A percentile compares a stretch with the other conserved stretches of the same genome.
phyloP scores from a whole-genome alignment of 2,888 invertebrate species.

The Xanthorhoe designata region DNA sequence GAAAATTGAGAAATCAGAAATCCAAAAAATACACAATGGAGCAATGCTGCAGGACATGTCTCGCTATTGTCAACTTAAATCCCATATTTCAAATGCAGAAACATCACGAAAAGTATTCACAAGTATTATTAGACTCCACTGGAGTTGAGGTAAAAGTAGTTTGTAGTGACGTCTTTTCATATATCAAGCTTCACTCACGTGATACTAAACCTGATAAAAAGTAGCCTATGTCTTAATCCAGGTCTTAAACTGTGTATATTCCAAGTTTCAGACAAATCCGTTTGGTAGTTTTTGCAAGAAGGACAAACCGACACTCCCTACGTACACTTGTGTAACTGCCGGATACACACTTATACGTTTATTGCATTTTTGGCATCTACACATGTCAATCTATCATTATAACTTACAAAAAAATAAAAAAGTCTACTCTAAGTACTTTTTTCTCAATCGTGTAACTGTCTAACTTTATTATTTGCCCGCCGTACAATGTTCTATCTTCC shows the following conservation, averaged over 20 bases:
- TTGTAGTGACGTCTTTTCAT: neutral
- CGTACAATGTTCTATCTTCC: too few species aligned
- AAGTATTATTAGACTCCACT: constrained; percentile 56
- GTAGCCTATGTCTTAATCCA: neutral
- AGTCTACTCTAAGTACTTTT: too few species aligned
- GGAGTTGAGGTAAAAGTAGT: constrained; percentile 62
- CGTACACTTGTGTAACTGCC: too few species aligned
- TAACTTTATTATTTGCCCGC: too few species aligned
- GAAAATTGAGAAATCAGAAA: too few species aligned
- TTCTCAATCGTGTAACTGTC: too few species aligned
- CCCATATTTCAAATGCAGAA: constrained; percentile 62
- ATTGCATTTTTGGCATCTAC: too few species aligned
- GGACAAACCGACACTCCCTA: neutral
- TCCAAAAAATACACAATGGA: neutral
- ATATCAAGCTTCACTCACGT: neutral
- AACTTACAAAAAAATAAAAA: too few species aligned
- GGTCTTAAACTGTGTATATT: neutral
- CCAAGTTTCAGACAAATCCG: neutral
- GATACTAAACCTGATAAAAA: neutral
- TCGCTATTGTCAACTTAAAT: constrained; percentile 56
- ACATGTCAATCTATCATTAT: too few species aligned
- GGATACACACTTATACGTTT: too few species aligned
- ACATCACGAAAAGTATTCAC: constrained; percentile 64
- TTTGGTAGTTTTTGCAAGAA: neutral
- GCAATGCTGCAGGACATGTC: constrained; percentile 69